phyloP scores from a whole-genome alignment of 2,888 invertebrate genomes.

The Orthosia cruda region DNA sequence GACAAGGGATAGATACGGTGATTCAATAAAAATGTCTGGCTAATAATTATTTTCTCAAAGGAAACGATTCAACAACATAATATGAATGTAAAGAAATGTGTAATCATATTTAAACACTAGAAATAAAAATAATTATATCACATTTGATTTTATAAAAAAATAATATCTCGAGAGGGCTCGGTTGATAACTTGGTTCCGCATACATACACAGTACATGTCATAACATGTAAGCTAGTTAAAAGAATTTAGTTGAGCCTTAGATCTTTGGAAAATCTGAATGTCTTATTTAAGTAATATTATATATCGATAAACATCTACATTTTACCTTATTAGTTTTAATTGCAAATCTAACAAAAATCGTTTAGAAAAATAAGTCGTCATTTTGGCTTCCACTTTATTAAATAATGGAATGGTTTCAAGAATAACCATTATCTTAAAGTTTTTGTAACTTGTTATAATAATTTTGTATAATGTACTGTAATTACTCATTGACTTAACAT shows the following conservation, averaged over 20 bases:
- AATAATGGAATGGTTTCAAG: slow-evolving; percentile 91
- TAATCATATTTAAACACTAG: slow-evolving; percentile 70
- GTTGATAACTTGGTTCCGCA: slow-evolving; percentile 60
- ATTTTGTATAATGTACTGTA: slow-evolving; percentile 75
- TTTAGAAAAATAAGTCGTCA: slow-evolving; percentile 91
- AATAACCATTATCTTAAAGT: slow-evolving; percentile 84
- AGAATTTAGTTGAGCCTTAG: slow-evolving; percentile 89
- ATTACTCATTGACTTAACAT: slow-evolving; percentile 72
- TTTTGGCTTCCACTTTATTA: slow-evolving; percentile 90
- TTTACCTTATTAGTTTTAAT: slow-evolving; percentile 86
- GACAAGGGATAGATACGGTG: slow-evolving; percentile 10
- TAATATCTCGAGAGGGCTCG: slow-evolving; percentile 66
- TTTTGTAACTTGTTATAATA: slow-evolving; percentile 78
- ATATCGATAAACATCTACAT: slow-evolving; percentile 90
- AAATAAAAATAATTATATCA: slow-evolving; percentile 76
- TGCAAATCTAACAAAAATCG: slow-evolving; percentile 91
- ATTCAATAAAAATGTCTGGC: slow-evolving; percentile 20
- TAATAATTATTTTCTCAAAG: slow-evolving; percentile 41
- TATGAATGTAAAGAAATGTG: slow-evolving; percentile 50
- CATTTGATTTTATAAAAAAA: slow-evolving; percentile 75
- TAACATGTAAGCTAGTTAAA: slow-evolving; percentile 84
- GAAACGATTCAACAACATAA: slow-evolving; percentile 42
- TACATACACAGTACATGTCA: slow-evolving; percentile 67
- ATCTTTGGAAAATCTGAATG: slow-evolving; percentile 90
- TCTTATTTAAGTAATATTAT: slow-evolving; percentile 81